Evolutionary conservation across 2,888 invertebrate genomes (phyloP).

Genomic region (Operophtera brumata): DNA sequence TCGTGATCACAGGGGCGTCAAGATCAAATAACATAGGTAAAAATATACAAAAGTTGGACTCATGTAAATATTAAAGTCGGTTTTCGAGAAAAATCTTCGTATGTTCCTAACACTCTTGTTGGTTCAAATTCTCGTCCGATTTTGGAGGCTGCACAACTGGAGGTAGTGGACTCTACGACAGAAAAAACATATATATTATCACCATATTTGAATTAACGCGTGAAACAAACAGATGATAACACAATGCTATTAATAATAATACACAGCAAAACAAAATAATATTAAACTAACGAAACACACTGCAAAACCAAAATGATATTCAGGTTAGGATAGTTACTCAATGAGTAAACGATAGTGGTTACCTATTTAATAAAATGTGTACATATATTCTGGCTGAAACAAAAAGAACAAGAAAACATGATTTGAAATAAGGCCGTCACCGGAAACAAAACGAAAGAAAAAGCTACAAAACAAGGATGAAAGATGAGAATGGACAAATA

Average conservation of each 20-base stretch:
- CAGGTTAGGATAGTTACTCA: conserved; percentile 28
- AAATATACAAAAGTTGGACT: conserved; percentile 66
- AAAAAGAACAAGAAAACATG: conserved; percentile 54
- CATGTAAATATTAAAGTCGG: conserved; percentile 49
- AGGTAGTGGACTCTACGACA: conserved; percentile 85
- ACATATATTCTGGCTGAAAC: conserved; percentile 79
- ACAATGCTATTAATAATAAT: conserved; percentile 36
- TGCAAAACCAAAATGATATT: conserved; percentile 39
- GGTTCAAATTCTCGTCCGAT: conserved; percentile 88
- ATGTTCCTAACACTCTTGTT: conserved; percentile 78
- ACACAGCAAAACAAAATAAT: conserved; percentile 39
- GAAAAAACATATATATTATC: conserved; percentile 49
- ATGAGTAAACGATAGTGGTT: conserved; percentile 33
- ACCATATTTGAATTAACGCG: conserved; percentile 8
- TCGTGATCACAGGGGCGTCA: conserved; percentile 45
- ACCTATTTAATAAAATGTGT: conserved; percentile 72
- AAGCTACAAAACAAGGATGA: conserved; percentile 42
- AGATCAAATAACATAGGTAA: conserved; percentile 54
- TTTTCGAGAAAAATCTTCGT: conserved; percentile 31
- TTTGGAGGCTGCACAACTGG: conserved; percentile 81
- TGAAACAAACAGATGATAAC: conserved; percentile 26
- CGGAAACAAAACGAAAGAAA: conserved; percentile 41
- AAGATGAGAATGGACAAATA: conserved; percentile 42
- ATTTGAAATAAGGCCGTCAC: conserved; percentile 54
- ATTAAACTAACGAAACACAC: conserved; percentile 31